These are phyloP conservation scores for Thaumatotibia leucotreta DNA, from an alignment of 1,140 invertebrate genomes.

Conservation along the genomic window DNA sequence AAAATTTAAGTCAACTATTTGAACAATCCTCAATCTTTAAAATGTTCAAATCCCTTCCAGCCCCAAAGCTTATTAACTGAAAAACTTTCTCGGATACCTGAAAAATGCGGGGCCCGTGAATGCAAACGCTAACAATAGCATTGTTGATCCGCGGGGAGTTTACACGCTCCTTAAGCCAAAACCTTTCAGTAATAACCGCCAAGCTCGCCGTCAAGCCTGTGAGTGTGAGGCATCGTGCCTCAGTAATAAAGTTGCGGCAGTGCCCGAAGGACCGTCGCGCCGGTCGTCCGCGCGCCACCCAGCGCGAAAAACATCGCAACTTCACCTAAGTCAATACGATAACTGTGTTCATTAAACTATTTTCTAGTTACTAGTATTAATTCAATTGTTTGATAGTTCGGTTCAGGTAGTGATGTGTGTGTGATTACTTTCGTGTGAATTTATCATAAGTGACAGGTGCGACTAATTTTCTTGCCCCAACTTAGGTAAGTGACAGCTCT, in stretches of 20 bases:
- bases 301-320: not conserved
- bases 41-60: not conserved
- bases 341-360: not conserved
- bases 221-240: too few relatives aligned
- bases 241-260: not conserved
- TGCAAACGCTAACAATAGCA: not conserved
- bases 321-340: not conserved
- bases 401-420: not conserved
- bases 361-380: not conserved
- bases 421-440: not conserved
- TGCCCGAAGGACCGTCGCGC: conserved; percentile 1
- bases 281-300: conserved; percentile 16
- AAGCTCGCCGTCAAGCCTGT: conserved; percentile 34
- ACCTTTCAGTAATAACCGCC: conserved; percentile 40
- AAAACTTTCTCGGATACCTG: not conserved
- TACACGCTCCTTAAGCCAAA: conserved; percentile 18
- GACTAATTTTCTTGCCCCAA: not conserved
- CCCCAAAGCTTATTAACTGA: not conserved
- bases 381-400: not conserved
- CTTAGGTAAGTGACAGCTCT: not conserved
- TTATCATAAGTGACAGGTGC: not conserved
- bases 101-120: not conserved
- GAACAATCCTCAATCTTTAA: too few relatives aligned
- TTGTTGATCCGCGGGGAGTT: conserved; percentile 7
- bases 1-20: too few relatives aligned